Evolutionary conservation across 2,797 vertebrate genomes (phyloP), one percentile per base, ranked within the genome.

Genomic region (Discoglossus pictus): DNA sequence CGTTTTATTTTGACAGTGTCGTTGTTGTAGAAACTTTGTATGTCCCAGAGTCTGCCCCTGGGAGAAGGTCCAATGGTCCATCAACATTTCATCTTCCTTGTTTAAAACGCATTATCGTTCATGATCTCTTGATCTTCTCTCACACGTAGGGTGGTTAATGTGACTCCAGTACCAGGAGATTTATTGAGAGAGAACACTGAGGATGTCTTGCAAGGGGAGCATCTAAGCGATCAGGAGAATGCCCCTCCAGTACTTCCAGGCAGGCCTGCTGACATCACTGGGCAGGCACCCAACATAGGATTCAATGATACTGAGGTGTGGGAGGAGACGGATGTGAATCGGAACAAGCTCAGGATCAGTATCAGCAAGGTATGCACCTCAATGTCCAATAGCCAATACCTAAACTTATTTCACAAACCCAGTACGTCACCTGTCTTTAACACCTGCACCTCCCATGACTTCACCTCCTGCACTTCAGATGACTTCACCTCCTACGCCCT

Each of bases 291-390:
- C 12, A 89, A 88, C 65, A 53, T 83, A 0, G 65, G 60, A 53
- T 87, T 90, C 67, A 86, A 91, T 50, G 89, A 98, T 76, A 84
- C 88, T 8, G 96, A 98, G 61, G 84, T 88, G 68, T 98, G 95
- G 96, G 97, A 99, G 72, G 95, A 97, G 84, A 99, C 95, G 0
- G 97, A 99, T 77, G 93, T 99, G 78, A 99, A 99, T 84, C 92
- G 97, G 73, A 98, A 99, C 92, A 93, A 96, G 87, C 94, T 99
- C 83, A 91, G 96, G 84, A 98, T 99, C 87, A 98, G 93, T 88
- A 91, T 99, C 46, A 92, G 92, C 89, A 98, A 98, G 93, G 96
- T 97, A 86, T 0, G 34, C 7, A n/a, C n/a, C n/a, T n/a, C n/a
- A n/a, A n/a, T n/a, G 27, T n/a, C n/a, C n/a, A n/a, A n/a, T n/a